Base-by-base conservation (phyloP, 2,888 invertebrate genomes). In the Drosophila flavopinicola region DNA sequence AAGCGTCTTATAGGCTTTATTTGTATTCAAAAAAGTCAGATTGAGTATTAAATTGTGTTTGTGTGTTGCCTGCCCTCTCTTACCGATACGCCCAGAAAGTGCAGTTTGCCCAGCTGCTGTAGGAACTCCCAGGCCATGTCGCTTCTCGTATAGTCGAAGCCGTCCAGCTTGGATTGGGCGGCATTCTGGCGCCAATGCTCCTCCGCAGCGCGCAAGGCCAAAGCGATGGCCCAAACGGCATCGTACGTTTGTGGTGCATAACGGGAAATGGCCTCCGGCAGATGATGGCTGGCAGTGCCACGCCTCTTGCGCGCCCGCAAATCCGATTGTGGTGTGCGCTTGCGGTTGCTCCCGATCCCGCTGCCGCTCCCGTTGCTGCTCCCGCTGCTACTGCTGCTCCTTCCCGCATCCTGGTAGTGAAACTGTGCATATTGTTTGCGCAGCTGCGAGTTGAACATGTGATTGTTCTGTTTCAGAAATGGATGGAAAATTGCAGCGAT, bases 191-290 rank as follows among this genome's bases (percentile, higher is more conserved):
- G 92, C 92, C 94, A 93, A 45, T 92, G 91, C 15, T 92, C 91
- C 83, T 95, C 94, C 0, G 95, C 93, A 59, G 93, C 93, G 60
- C 93, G 92, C 49, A 98, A 90, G 0, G 96, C 95, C 20, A 96
- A 88, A 0, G 97, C 97, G 78, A 97, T 96, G 0, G 97, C 94
- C 97, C 97, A 98, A 0, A 98, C 95, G 0, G 97, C 97, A 88
- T 98, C 98, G 89, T 97, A 98, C 0, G 96, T 95, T 86, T 96
- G 95, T 0, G 95, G 94, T 0, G 96, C 95, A 90, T 94, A 96
- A 53, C 93, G 93, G 0, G 95, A 95, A 2, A 94, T 91, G 33
- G 70, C 60, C 32, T 79, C 77, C 33, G 72, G 71, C 39, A 68
- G 45, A 25, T 78, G 69, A 39, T 74, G 64, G 38, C 65, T 59